These are phyloP conservation scores for Pangasius larnaudii DNA, from an alignment of 2,797 vertebrate genomes.

Conservation along the genomic window DNA sequence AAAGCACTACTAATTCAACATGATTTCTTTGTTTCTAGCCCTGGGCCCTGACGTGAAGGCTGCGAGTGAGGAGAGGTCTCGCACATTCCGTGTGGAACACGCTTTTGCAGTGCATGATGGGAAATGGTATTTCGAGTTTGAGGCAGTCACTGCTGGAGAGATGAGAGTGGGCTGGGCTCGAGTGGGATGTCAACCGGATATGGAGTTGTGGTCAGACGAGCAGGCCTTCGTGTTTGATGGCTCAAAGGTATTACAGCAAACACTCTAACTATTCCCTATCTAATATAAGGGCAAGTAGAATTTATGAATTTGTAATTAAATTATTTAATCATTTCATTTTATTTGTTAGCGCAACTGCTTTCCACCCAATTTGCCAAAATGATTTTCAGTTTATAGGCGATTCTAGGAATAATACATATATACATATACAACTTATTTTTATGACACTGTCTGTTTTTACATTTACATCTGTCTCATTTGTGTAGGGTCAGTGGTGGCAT, in stretches of 20 bases:
- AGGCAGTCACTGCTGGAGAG: conserved; percentile 85
- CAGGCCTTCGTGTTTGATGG: conserved; percentile 90
- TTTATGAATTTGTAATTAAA: not conserved
- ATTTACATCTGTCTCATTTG: not conserved
- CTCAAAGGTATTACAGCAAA: conserved; percentile 80
- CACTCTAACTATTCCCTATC: not conserved
- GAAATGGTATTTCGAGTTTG: conserved; percentile 97
- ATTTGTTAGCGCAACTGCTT: not conserved
- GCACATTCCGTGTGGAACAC: conserved; percentile 90
- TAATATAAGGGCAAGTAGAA: not conserved
- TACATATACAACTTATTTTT: not conserved
- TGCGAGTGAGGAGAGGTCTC: conserved; percentile 78
- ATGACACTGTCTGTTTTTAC: not conserved
- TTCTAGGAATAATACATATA: not conserved
- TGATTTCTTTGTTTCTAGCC: not conserved
- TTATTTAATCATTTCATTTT: not conserved
- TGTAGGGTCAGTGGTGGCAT: conserved; percentile 90
- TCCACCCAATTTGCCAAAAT: not conserved
- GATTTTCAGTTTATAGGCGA: not conserved
- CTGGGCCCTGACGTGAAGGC: conserved; percentile 59
- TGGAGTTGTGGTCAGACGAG: conserved; percentile 89
- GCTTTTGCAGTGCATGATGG: conserved; percentile 85
- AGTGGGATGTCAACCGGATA: conserved; percentile 80
- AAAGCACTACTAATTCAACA: too few species aligned
- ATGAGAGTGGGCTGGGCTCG: conserved; percentile 93